Evolutionary conservation across 2,113 vertebrate species (phyloP).

Genomic region (Clarias batrachus): DNA sequence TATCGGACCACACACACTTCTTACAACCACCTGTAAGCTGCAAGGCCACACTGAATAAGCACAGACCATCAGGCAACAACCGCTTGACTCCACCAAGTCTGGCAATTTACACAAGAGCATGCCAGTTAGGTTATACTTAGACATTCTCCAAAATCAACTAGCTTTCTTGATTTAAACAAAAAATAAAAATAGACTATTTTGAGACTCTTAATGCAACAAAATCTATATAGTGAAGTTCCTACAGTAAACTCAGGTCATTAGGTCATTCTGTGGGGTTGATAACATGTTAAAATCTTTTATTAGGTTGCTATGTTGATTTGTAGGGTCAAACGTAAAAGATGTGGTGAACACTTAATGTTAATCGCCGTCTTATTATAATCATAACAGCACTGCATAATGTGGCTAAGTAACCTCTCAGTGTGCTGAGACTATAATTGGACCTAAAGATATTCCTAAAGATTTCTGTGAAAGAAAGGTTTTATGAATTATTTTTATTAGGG

Average conservation of each 20-base stretch:
- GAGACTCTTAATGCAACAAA: slow-evolving; percentile 52
- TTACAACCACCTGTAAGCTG: slow-evolving; percentile 17
- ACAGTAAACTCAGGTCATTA: not conserved
- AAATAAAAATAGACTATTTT: slow-evolving; percentile 25
- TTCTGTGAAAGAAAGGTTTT: not conserved
- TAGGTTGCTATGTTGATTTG: not conserved
- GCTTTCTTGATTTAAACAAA: not conserved
- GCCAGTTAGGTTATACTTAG: slow-evolving; percentile 45
- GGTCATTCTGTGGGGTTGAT: not conserved
- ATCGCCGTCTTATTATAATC: slow-evolving; percentile 7
- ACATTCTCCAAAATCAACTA: slow-evolving; percentile 10
- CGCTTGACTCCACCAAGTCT: slow-evolving; percentile 52
- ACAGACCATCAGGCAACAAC: slow-evolving; percentile 35
- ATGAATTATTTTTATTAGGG: not conserved
- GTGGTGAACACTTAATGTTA: not conserved
- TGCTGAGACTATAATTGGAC: not conserved
- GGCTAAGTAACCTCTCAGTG: not conserved
- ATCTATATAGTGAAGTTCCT: slow-evolving; percentile 56
- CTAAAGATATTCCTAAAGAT: not conserved
- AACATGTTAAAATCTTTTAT: slow-evolving; percentile 1
- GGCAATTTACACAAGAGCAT: slow-evolving; percentile 23
- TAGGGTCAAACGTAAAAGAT: not conserved
- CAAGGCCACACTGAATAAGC: slow-evolving; percentile 41
- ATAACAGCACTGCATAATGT: not conserved
- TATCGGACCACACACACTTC: slow-evolving; percentile 30